Evolutionary conservation across 1,140 invertebrate species (phyloP).

Genomic region (Aplysia californica): DNA sequence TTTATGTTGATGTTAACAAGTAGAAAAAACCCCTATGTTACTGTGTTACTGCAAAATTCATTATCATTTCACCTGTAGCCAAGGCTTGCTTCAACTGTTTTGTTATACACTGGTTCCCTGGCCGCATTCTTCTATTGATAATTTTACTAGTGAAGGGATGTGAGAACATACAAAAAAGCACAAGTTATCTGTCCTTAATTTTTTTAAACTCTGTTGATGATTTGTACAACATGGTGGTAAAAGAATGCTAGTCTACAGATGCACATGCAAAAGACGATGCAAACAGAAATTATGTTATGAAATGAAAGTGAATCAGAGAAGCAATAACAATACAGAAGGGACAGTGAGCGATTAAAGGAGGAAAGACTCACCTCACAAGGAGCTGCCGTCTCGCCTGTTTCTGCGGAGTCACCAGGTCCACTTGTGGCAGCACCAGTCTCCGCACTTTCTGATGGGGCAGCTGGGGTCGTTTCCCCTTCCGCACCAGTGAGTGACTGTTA

Average conservation of each 20-base stretch:
- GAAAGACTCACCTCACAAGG: constrained; percentile 31
- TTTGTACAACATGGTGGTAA: background rate
- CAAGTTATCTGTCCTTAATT: background rate
- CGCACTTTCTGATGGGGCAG: constrained; percentile 29
- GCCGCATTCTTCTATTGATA: too few species aligned
- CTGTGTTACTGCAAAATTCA: too few species aligned
- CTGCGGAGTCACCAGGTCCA: constrained; percentile 6
- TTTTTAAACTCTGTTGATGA: background rate
- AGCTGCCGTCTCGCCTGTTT: constrained; percentile 24
- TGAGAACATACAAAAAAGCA: too few species aligned
- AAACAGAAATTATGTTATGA: background rate
- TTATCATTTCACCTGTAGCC: too few species aligned
- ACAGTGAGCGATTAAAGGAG: too few species aligned
- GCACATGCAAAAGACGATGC: background rate
- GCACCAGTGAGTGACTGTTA: background rate
- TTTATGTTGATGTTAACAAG: too few species aligned
- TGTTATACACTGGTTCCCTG: too few species aligned
- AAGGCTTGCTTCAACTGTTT: too few species aligned
- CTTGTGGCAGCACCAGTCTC: constrained; percentile 31
- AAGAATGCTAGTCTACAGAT: background rate
- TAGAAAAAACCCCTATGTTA: too few species aligned
- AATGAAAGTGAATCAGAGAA: background rate
- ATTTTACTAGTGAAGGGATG: too few species aligned
- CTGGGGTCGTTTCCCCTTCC: constrained; percentile 23
- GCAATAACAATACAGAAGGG: too few species aligned